Conservation (phyloP, 2,888 invertebrate species). For the Calliphora vomitoria region DNA sequence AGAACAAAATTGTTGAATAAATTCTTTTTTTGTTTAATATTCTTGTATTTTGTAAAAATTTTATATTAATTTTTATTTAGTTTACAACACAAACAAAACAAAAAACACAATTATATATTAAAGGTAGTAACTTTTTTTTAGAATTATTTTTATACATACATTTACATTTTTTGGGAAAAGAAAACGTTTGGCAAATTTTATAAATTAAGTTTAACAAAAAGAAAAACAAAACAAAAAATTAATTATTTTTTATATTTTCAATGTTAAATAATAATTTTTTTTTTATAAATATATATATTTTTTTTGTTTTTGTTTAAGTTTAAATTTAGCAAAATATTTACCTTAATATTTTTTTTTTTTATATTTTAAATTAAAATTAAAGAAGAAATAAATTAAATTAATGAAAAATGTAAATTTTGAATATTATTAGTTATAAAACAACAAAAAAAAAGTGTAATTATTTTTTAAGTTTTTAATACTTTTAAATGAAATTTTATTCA, state of each 20-base stretch:
- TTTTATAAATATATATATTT: conserved; percentile 67
- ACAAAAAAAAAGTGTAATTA: conserved; percentile 64
- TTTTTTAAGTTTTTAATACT: conserved; percentile 64
- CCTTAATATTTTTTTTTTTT: conserved; percentile 69
- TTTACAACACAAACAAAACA: background rate
- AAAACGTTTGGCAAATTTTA: conserved; percentile 83
- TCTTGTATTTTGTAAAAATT: conserved; percentile 37
- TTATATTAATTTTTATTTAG: conserved; percentile 2
- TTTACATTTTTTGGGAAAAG: conserved; percentile 80
- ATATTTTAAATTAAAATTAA: conserved; percentile 77
- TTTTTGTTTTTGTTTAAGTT: conserved; percentile 80
- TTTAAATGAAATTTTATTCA: conserved; percentile 55
- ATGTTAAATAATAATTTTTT: conserved; percentile 77
- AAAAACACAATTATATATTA: conserved; percentile 4
- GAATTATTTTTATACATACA: conserved; percentile 76
- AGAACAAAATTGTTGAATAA: conserved; percentile 48
- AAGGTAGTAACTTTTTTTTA: conserved; percentile 45
- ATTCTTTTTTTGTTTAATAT: conserved; percentile 25
- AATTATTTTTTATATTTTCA: conserved; percentile 78
- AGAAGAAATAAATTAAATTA: conserved; percentile 45
- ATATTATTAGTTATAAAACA: conserved; percentile 39
- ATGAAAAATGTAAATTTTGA: conserved; percentile 65
- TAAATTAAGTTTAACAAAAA: conserved; percentile 81
- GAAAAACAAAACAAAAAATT: conserved; percentile 33
- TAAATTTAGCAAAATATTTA: conserved; percentile 81